These are phyloP conservation scores for Mormyrus proboscirostris DNA, from an alignment of 2,797 vertebrate genomes.

Conservation along the genomic window DNA sequence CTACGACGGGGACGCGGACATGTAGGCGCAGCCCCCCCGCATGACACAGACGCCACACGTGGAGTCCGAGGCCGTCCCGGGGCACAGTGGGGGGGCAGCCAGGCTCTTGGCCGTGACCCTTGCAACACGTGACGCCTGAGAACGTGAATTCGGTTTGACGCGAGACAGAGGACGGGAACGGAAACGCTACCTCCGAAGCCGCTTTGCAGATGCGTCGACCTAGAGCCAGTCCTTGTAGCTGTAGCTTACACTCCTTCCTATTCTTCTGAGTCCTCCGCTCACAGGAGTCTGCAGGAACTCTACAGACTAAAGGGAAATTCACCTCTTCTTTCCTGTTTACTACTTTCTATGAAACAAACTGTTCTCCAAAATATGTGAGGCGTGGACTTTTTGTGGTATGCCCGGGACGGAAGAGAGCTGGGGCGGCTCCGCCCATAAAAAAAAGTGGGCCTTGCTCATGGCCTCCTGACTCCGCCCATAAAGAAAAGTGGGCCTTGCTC, in stretches of 20 bases:
- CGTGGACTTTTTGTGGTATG: not conserved
- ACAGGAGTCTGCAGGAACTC: slow-evolving; percentile 59
- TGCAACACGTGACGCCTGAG: slow-evolving; percentile 7
- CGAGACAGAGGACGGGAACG: slow-evolving; percentile 33
- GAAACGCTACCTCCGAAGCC: not conserved
- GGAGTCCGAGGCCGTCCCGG: slow-evolving; percentile 24
- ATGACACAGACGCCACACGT: slow-evolving; percentile 94
- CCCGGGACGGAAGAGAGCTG: not conserved
- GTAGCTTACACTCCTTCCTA: slow-evolving; percentile 38
- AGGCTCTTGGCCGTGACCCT: not conserved
- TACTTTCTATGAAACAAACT: slow-evolving; percentile 39
- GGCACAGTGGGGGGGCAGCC: not conserved
- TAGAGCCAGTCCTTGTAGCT: slow-evolving; percentile 38
- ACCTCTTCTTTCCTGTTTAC: slow-evolving; percentile 49
- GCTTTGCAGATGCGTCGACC: not conserved
- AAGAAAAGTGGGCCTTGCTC: not conserved
- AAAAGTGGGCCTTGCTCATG: not conserved
- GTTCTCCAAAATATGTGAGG: slow-evolving; percentile 30
- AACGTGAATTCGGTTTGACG: slow-evolving; percentile 16
- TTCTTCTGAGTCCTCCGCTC: slow-evolving; percentile 30
- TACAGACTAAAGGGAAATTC: slow-evolving; percentile 50
- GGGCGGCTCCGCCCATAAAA: not conserved
- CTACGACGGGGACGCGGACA: slow-evolving; percentile 94
- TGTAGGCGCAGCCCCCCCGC: slow-evolving; percentile 82
- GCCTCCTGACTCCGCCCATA: not conserved